A percentile compares a stretch with the other conserved stretches of the same genome.
phyloP scores from a whole-genome alignment of 2,113 vertebrate genomes.

The Hemiscyllium ocellatum region DNA sequence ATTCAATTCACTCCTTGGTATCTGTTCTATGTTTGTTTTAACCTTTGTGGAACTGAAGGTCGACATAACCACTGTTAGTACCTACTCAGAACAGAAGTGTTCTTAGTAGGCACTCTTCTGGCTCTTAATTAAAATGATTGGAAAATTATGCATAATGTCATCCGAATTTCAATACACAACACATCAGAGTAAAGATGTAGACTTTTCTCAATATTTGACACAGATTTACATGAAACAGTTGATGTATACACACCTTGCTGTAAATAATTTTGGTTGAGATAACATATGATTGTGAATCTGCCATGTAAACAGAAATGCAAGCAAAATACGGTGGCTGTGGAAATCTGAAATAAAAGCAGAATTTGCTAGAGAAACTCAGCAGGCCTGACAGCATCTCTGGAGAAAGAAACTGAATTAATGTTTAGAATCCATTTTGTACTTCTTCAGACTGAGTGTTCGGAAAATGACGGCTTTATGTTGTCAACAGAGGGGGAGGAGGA shows the following conservation, averaged over 20 bases:
- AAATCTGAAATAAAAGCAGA: no score
- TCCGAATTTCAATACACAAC: background rate
- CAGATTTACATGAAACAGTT: background rate
- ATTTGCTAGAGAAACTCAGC: no score
- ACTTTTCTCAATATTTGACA: background rate
- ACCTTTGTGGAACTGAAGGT: background rate
- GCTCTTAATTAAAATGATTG: background rate
- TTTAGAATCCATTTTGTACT: no score
- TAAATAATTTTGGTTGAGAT: background rate
- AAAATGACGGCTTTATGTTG: no score
- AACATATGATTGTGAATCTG: background rate
- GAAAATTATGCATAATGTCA: background rate
- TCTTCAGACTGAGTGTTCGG: no score
- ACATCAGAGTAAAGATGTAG: background rate
- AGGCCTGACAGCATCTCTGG: no score
- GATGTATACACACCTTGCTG: background rate
- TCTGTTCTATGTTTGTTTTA: background rate
- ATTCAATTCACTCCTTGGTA: background rate
- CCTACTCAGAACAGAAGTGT: no score
- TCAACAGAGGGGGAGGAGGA: no score
- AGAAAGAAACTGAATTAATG: no score
- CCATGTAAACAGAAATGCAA: background rate
- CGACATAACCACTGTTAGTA: no score
- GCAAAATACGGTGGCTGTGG: no score
- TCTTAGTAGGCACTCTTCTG: no score